phyloP scores from a whole-genome alignment of 2,888 invertebrate genomes.

The Drosophila lutescens region DNA sequence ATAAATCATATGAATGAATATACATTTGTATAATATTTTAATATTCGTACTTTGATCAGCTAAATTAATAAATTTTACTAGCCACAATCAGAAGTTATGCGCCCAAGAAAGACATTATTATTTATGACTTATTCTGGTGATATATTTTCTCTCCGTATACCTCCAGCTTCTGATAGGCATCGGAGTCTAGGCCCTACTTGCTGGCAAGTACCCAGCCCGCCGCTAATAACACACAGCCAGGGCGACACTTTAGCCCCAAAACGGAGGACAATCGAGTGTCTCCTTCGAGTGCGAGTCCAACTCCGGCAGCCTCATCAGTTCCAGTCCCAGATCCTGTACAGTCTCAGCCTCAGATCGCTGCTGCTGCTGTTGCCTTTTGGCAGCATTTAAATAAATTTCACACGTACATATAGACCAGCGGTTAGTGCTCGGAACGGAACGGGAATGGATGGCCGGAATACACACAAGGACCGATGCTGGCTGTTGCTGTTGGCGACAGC shows the following conservation, averaged over 20 bases:
- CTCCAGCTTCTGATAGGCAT: constrained; percentile 27
- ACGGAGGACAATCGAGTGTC: constrained; percentile 59
- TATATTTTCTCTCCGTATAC: constrained; percentile 12
- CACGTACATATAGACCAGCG: constrained; percentile 38
- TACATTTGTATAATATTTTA: no score
- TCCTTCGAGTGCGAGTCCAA: constrained; percentile 22
- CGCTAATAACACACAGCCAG: constrained; percentile 41
- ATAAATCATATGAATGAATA: no score
- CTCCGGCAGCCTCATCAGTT: constrained; percentile 23
- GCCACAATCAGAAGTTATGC: not conserved
- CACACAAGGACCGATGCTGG: constrained; percentile 21
- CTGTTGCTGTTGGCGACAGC: constrained; percentile 49
- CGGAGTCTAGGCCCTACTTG: constrained; percentile 24
- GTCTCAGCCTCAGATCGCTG: constrained; percentile 4
- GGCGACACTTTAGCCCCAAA: constrained; percentile 54
- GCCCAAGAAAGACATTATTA: not conserved
- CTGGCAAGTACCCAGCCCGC: constrained; percentile 46
- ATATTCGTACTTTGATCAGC: no score
- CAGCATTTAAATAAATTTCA: constrained; percentile 75
- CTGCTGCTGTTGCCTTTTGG: constrained; percentile 62
- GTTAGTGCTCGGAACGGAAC: constrained; percentile 4
- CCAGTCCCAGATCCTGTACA: not conserved
- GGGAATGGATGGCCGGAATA: not conserved
- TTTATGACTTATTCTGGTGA: not conserved
- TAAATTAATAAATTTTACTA: not conserved